Evolutionary conservation across 2,113 vertebrate genomes (phyloP).

Genomic region (Cyphomyrus discorhynchus): DNA sequence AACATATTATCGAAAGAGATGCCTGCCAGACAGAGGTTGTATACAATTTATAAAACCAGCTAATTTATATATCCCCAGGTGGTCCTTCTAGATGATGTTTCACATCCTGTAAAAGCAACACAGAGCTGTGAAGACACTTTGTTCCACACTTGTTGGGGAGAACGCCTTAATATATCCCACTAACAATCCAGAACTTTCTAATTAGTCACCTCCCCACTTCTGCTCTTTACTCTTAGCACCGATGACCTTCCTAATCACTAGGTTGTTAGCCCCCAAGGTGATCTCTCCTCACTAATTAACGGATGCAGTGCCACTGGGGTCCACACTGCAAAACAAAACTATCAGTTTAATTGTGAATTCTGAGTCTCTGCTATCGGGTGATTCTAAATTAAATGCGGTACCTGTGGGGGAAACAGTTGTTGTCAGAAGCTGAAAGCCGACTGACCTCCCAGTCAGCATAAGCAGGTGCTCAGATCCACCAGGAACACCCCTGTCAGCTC

Average conservation of each 20-base stretch:
- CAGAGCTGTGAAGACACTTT: background rate
- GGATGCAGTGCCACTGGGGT: background rate
- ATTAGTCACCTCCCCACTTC: slow-evolving; percentile 8
- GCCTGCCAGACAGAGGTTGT: background rate
- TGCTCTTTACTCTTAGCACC: background rate
- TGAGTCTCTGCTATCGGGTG: background rate
- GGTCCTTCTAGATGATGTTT: background rate
- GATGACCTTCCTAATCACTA: background rate
- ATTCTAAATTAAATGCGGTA: background rate
- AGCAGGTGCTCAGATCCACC: background rate
- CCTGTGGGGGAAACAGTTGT: background rate
- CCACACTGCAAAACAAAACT: background rate
- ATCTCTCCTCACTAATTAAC: slow-evolving; percentile 15
- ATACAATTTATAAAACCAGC: background rate
- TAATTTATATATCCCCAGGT: background rate
- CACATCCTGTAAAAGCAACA: background rate
- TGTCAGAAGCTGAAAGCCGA: background rate
- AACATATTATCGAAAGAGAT: background rate
- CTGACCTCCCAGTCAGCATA: background rate
- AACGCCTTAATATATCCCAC: background rate
- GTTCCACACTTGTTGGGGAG: background rate
- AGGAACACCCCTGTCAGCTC: background rate
- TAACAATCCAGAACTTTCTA: slow-evolving; percentile 2
- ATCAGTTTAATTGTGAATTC: slow-evolving; percentile 8
- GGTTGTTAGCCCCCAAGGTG: slow-evolving; percentile 9